Evolutionary conservation across 2,888 invertebrate genomes (phyloP).

Genomic region (Cryptocephalus primarius): DNA sequence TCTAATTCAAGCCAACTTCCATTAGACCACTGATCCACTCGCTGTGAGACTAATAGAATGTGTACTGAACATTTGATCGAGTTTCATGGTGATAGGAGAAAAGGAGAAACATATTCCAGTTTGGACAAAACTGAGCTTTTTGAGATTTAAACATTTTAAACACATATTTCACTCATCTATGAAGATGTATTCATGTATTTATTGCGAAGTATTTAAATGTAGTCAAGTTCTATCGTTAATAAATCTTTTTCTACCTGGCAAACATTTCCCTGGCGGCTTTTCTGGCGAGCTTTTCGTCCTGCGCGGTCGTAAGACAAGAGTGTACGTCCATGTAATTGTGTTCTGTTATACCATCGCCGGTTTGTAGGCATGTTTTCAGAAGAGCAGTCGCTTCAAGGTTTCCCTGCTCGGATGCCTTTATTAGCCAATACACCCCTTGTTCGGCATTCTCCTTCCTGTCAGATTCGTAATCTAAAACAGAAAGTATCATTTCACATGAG

Average conservation of each 20-base stretch:
- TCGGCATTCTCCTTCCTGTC: constrained; percentile 67
- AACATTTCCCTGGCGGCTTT: constrained; percentile 82
- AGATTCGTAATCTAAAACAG: constrained; percentile 37
- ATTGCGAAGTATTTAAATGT: too few relatives aligned
- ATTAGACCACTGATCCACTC: too few relatives aligned
- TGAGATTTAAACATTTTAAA: too few relatives aligned
- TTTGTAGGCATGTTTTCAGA: constrained; percentile 60
- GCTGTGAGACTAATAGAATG: too few relatives aligned
- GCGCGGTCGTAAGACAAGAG: constrained; percentile 72
- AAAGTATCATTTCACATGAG: neutral
- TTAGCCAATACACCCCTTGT: constrained; percentile 80
- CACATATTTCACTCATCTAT: too few relatives aligned
- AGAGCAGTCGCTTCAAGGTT: constrained; percentile 77
- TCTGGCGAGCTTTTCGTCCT: constrained; percentile 77
- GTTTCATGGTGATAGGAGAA: too few relatives aligned
- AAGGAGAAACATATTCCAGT: too few relatives aligned
- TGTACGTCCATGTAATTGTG: constrained; percentile 63
- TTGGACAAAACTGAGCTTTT: too few relatives aligned
- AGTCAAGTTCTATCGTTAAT: too few relatives aligned
- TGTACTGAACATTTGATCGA: too few relatives aligned
- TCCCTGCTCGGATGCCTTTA: constrained; percentile 88
- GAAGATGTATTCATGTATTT: too few relatives aligned
- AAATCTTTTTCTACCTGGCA: constrained; percentile 53
- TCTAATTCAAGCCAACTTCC: too few relatives aligned
- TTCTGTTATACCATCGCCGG: constrained; percentile 61